Percentiles rank a stretch among this genome's conserved stretches.
phyloP scores from a whole-genome alignment of 2,888 invertebrate species.

The Stenurella melanura region DNA sequence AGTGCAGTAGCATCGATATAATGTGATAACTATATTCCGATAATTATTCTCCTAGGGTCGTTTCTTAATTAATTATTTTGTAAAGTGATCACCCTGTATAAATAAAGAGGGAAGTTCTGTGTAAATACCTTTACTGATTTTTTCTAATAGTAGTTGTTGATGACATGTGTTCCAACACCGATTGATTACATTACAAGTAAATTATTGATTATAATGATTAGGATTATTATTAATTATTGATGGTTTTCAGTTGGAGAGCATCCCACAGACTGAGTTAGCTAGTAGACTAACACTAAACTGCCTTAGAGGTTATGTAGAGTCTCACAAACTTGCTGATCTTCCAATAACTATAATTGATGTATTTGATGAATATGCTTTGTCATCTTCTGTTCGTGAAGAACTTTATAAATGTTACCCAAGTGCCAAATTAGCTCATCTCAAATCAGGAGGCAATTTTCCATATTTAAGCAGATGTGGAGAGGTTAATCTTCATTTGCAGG shows the following conservation, averaged over 20 bases:
- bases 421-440: constrained; percentile 90
- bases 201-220: too few relatives aligned
- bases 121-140: too few relatives aligned
- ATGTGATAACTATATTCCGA: too few relatives aligned
- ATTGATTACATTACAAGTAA: too few relatives aligned
- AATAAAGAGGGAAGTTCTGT: too few relatives aligned
- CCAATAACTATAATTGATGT: constrained; percentile 92
- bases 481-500: constrained; percentile 91
- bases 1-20: too few relatives aligned
- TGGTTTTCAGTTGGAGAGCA: constrained; percentile 83
- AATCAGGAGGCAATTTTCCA: constrained; percentile 93
- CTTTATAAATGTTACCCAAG: constrained; percentile 90
- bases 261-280: constrained; percentile 88
- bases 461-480: constrained; percentile 91
- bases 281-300: constrained; percentile 92
- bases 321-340: constrained; percentile 80
- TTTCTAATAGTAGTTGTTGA: too few relatives aligned
- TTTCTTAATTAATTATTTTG: too few relatives aligned
- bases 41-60: too few relatives aligned
- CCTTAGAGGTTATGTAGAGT: constrained; percentile 85
- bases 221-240: neutral
- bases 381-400: constrained; percentile 85
- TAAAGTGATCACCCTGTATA: too few relatives aligned
- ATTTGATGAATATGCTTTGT: constrained; percentile 91
- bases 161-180: too few relatives aligned